Conservation (phyloP, 2,888 invertebrate genomes). For the Luperina nickerlii region DNA sequence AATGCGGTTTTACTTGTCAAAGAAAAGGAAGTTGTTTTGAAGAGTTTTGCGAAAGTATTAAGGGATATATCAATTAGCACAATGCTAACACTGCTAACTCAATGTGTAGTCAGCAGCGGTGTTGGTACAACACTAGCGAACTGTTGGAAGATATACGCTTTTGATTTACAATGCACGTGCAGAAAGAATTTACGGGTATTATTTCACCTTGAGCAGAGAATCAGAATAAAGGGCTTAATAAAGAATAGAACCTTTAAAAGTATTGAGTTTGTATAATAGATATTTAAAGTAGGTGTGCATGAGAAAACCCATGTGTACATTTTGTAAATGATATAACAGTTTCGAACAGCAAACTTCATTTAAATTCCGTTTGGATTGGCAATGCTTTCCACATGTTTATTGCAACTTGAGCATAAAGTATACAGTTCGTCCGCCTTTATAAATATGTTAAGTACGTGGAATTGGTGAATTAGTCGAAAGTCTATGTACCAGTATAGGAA, state of each 20-base stretch:
- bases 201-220: slow-evolving; percentile 39
- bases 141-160: slow-evolving; percentile 57
- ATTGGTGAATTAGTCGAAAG: not conserved
- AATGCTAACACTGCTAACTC: slow-evolving; percentile 61
- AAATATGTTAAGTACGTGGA: not conserved
- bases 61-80: slow-evolving; percentile 81
- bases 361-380: not conserved
- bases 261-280: slow-evolving; percentile 35
- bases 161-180: slow-evolving; percentile 61
- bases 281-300: slow-evolving; percentile 41
- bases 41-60: slow-evolving; percentile 81
- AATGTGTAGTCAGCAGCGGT: slow-evolving; percentile 70
- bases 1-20: slow-evolving; percentile 81
- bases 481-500: not conserved
- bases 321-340: slow-evolving; percentile 1
- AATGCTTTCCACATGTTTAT: not conserved
- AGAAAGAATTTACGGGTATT: slow-evolving; percentile 53
- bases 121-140: slow-evolving; percentile 78
- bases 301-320: slow-evolving; percentile 31
- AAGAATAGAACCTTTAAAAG: slow-evolving; percentile 37
- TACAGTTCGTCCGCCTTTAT: not conserved
- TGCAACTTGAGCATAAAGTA: not conserved
- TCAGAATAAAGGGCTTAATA: slow-evolving; percentile 28
- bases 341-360: not conserved
- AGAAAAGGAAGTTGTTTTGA: slow-evolving; percentile 86